Base-by-base conservation (phyloP, 2,888 invertebrate genomes). In the Maniola hyperantus region DNA sequence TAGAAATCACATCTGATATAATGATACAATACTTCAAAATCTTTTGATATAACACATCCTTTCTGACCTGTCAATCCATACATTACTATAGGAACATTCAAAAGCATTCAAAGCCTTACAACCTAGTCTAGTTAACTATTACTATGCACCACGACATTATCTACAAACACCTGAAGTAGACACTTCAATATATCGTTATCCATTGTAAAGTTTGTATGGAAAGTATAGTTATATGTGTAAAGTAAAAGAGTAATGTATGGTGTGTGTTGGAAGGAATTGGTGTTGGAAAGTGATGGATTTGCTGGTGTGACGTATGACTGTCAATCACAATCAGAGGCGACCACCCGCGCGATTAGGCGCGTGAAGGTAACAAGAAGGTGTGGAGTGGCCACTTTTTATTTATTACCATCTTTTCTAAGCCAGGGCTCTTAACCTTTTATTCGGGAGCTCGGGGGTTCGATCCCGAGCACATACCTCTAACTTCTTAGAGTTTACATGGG, bases 281-380 rank as follows among this genome's bases (percentile, higher is more conserved):
- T 71, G 69, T 65, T 70, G 59, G 65, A 62, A 59, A 68, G 76
- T 74, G 75, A 74, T 74, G 74, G 72, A 77, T 76, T 72, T 61
- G 65, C 57, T 69, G 72, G 82, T 84, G 86, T 88, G 90, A 89
- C 85, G 87, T 80, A 81, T 73, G 78, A 81, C 88, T 91, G 91
- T 91, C 91, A 91, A 89, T 91, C 91, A 91, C 90, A 91, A 90
- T 91, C 90, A 90, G 81, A 79, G 81, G 72, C 86, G 91, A 89
- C 91, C 91, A 91, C 91, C 90, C 91, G 91, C 88, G 76, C 85
- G 88, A 89, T 90, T 89, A 89, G 83, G 80, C 80, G 79, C 78
- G 77, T 77, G 79, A 71, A 74, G 79, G 50, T 64, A 79, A 71
- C 72, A 71, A 59, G 66, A 65, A 69, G 67, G 70, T 4, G 63